Percentiles rank a stretch among this genome's conserved stretches.
Evolutionary conservation across 2,888 invertebrate genomes (phyloP).

Genomic region (Diplolepis rosae): DNA sequence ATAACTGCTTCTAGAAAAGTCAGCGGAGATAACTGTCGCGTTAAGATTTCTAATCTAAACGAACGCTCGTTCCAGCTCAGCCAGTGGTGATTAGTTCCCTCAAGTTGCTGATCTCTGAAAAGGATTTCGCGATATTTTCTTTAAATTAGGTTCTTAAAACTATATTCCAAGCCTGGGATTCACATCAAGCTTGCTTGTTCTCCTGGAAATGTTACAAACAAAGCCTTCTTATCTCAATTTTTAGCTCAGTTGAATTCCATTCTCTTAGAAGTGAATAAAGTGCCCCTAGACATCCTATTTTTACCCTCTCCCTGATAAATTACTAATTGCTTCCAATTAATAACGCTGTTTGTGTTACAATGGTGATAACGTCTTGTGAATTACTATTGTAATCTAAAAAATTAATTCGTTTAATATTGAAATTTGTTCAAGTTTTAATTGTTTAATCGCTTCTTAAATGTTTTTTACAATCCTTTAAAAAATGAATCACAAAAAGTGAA

Average conservation of each 20-base stretch:
- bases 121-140: slow-evolving; percentile 24
- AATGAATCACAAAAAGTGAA: no score
- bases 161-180: slow-evolving; percentile 8
- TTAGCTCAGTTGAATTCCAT: background rate
- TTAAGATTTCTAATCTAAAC: slow-evolving; percentile 69
- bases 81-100: slow-evolving; percentile 28
- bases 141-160: slow-evolving; percentile 20
- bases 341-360: no score
- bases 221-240: background rate
- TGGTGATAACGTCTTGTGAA: no score
- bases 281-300: background rate
- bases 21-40: slow-evolving; percentile 19
- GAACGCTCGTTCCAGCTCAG: slow-evolving; percentile 59
- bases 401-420: no score
- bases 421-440: no score
- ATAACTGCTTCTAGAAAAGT: slow-evolving; percentile 30
- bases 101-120: slow-evolving; percentile 28
- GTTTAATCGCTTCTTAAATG: no score
- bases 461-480: no score
- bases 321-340: no score
- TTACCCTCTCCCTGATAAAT: no score
- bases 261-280: background rate
- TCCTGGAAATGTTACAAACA: slow-evolving; percentile 13
- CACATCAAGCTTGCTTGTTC: slow-evolving; percentile 15
- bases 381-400: no score